These are phyloP conservation scores for Amorpha juglandis DNA, from an alignment of 2,888 invertebrate species.

Conservation along the genomic window DNA sequence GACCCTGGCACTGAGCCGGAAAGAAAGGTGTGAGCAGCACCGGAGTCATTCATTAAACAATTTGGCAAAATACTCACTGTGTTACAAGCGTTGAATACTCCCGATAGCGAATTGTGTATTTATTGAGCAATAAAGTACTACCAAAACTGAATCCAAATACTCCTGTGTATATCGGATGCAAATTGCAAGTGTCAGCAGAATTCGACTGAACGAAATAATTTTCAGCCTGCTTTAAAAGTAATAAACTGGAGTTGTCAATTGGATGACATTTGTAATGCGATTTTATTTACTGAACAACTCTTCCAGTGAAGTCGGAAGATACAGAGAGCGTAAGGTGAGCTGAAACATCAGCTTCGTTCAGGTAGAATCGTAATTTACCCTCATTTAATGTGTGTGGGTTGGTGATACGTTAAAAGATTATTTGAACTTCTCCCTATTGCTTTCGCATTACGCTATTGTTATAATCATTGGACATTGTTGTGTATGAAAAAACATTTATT, in stretches of 20 bases:
- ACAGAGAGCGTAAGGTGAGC: constrained; percentile 63
- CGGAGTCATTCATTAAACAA: constrained; percentile 24
- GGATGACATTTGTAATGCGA: constrained; percentile 57
- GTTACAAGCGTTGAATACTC: constrained; percentile 10
- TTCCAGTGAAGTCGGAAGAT: constrained; percentile 63
- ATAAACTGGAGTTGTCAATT: constrained; percentile 59
- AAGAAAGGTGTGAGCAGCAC: constrained; percentile 39
- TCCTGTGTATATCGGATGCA: constrained; percentile 43
- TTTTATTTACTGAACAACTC: constrained; percentile 58
- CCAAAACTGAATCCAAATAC: constrained; percentile 32
- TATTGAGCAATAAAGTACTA: constrained; percentile 22
- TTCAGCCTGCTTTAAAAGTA: constrained; percentile 50
- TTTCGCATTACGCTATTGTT: constrained; percentile 31
- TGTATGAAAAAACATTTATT: background rate
- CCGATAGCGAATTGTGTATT: constrained; percentile 18
- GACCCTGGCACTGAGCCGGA: too few species aligned
- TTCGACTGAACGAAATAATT: constrained; percentile 48
- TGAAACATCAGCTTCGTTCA: constrained; percentile 60
- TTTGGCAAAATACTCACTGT: background rate
- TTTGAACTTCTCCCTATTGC: constrained; percentile 48
- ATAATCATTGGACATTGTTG: constrained; percentile 28
- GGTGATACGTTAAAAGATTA: constrained; percentile 80
- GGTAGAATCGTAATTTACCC: constrained; percentile 68
- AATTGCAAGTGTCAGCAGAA: constrained; percentile 52
- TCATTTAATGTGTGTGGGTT: constrained; percentile 81